Percentiles rank a stretch among this genome's conserved stretches.
These are phyloP conservation scores for Drosophila meridiana DNA, from an alignment of 2,888 invertebrate species.

Conservation along the genomic window DNA sequence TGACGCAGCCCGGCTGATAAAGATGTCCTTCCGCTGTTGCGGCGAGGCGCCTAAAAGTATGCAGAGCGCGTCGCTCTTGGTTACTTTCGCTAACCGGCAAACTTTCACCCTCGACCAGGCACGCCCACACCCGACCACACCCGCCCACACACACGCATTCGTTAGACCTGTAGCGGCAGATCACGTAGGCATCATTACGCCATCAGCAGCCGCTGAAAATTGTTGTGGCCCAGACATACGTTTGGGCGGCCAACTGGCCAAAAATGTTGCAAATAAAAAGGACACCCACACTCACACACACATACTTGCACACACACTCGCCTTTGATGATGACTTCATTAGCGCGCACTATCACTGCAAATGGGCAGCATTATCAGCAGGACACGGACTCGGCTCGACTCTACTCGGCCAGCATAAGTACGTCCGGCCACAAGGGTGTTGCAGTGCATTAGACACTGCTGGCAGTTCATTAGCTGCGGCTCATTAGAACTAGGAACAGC, in stretches of 20 bases:
- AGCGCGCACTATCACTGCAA: constrained; percentile 75
- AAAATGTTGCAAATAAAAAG: constrained; percentile 66
- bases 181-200: constrained; percentile 80
- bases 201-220: constrained; percentile 53
- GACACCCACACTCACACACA: constrained; percentile 25
- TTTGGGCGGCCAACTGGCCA: constrained; percentile 5
- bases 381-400: background rate
- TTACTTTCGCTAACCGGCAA: constrained; percentile 70
- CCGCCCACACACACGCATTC: constrained; percentile 32
- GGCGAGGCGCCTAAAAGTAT: constrained; percentile 53
- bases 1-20: constrained; percentile 63
- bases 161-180: constrained; percentile 60
- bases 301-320: constrained; percentile 8
- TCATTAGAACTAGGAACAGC: constrained; percentile 59
- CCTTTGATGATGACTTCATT: constrained; percentile 78
- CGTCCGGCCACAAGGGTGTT: constrained; percentile 56
- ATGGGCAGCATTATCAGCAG: constrained; percentile 62
- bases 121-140: constrained; percentile 5
- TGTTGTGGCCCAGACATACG: constrained; percentile 16
- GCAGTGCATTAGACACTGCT: constrained; percentile 69
- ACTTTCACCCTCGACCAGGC: constrained; percentile 63
- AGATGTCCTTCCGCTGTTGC: constrained; percentile 70
- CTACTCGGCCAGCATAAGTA: constrained; percentile 24
- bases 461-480: constrained; percentile 76
- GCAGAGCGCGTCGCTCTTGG: constrained; percentile 62